phyloP scores from a whole-genome alignment of 2,797 vertebrate species.

The Molossus molossus region DNA sequence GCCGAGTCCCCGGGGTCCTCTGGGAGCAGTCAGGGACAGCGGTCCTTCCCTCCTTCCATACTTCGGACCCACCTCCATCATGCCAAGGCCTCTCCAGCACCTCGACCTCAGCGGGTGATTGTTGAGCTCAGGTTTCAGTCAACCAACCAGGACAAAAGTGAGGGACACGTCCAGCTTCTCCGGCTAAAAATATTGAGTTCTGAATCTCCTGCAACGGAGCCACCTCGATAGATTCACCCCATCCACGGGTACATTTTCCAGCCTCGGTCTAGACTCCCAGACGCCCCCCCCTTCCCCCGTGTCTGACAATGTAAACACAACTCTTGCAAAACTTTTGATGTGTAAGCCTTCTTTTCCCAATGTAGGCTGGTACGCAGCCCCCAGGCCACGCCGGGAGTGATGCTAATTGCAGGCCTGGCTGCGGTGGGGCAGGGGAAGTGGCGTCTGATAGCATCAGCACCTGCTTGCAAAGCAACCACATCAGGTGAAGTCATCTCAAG shows the following conservation, averaged over 20 bases:
- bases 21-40: neutral
- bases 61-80: neutral
- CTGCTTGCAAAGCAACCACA: neutral
- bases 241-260: accelerated
- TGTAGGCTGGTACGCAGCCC: neutral
- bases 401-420: slow-evolving; percentile 30
- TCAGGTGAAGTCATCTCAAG: neutral
- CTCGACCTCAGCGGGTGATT: accelerated
- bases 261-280: neutral
- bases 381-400: neutral
- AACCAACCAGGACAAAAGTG: neutral
- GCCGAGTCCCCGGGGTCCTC: neutral
- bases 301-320: neutral
- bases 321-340: neutral
- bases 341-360: slow-evolving; percentile 41
- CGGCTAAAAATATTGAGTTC: neutral
- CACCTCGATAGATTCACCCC: accelerated
- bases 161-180: too few species aligned
- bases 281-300: neutral
- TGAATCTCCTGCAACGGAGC: too few species aligned
- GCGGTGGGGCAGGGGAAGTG: neutral
- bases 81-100: accelerated
- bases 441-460: neutral
- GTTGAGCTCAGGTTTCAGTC: neutral
- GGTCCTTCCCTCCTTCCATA: neutral